Conservation (phyloP, 2,888 invertebrate species). For the Phrixothrix hirtus region DNA sequence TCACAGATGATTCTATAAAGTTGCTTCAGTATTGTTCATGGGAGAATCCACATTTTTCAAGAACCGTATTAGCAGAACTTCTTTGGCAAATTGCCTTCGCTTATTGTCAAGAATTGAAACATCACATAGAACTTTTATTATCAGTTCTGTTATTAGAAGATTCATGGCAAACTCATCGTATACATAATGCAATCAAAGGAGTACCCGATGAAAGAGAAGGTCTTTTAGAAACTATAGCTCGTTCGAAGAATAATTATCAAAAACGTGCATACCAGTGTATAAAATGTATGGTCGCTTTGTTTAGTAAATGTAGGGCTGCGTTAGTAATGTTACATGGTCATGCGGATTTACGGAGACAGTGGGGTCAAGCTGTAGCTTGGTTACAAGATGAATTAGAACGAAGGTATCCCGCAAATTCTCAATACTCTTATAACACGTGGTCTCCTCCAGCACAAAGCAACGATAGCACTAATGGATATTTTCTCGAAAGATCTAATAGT, state of each 20-base stretch:
- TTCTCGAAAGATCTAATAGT: constrained; percentile 90
- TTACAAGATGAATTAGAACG: constrained; percentile 92
- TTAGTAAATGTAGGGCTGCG: constrained; percentile 82
- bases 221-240: constrained; percentile 87
- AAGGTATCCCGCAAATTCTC: constrained; percentile 65
- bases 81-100: constrained; percentile 89
- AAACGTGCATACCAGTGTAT: constrained; percentile 97
- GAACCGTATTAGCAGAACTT: constrained; percentile 84
- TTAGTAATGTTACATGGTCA: constrained; percentile 78
- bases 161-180: constrained; percentile 93
- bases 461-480: constrained; percentile 93
- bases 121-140: constrained; percentile 86
- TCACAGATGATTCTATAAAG: constrained; percentile 88
- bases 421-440: constrained; percentile 90
- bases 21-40: constrained; percentile 92
- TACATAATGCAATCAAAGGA: constrained; percentile 92
- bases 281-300: constrained; percentile 90
- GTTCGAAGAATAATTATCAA: constrained; percentile 93
- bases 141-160: constrained; percentile 89
- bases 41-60: constrained; percentile 95
- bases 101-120: constrained; percentile 91
- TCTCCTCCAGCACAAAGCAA: constrained; percentile 94
- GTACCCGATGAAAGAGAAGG: constrained; percentile 87
- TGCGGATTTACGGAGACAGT: constrained; percentile 80
- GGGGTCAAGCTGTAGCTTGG: constrained; percentile 91